phyloP scores from a whole-genome alignment of 2,888 invertebrate genomes.

The Elysia crispata region DNA sequence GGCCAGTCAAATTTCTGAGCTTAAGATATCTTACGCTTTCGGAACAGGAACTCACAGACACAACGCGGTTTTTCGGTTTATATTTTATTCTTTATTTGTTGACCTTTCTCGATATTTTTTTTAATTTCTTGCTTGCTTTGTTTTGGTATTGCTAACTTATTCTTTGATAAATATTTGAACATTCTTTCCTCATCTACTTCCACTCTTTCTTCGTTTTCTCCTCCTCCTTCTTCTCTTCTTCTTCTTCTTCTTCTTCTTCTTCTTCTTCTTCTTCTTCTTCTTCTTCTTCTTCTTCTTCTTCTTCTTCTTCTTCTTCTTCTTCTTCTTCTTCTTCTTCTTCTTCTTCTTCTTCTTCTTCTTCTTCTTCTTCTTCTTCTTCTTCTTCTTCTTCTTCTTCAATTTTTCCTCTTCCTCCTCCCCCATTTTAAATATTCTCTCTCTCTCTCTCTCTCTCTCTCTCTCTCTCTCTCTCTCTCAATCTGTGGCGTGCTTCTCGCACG shows the following conservation, averaged over 20 bases:
- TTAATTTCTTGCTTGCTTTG: too few species aligned
- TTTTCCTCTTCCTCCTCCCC: not conserved
- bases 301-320: constrained; percentile 1
- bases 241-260: constrained; percentile 1
- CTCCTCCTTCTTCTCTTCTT: not conserved
- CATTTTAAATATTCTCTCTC: not conserved
- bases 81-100: too few species aligned
- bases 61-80: too few species aligned
- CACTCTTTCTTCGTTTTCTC: not conserved
- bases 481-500: too few species aligned
- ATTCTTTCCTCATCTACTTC: not conserved
- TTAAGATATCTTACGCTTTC: too few species aligned
- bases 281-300: not conserved
- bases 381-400: not conserved
- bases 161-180: too few species aligned
- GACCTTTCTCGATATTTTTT: too few species aligned
- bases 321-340: constrained; percentile 6
- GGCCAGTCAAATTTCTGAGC: too few species aligned
- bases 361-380: not conserved
- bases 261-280: not conserved
- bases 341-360: constrained; percentile 26
- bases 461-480: not conserved
- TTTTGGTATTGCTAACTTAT: too few species aligned
- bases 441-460: not conserved
- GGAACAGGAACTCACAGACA: too few species aligned